A percentile compares a stretch with the other conserved stretches of the same genome.
Evolutionary conservation across 1,140 invertebrate genomes (phyloP).

Genomic region (Archivesica marissinica): DNA sequence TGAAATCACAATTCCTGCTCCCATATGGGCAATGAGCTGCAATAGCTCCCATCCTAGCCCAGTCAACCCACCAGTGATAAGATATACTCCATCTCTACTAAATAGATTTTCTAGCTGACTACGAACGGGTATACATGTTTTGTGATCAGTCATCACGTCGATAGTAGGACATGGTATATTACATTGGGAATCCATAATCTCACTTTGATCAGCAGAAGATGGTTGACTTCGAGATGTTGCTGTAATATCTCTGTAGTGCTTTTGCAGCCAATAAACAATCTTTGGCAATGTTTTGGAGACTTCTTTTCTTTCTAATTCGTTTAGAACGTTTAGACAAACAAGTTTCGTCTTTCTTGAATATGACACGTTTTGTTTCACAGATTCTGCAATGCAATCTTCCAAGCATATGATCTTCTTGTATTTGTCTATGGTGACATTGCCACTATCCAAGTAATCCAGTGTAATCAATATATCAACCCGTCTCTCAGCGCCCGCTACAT

Average conservation of each 20-base stretch:
- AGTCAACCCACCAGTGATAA: conserved; percentile 75
- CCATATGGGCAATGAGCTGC: conserved; percentile 67
- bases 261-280: background rate
- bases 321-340: background rate
- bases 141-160: background rate
- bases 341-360: background rate
- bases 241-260: background rate
- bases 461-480: background rate
- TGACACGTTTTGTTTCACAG: background rate
- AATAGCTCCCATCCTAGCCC: conserved; percentile 76
- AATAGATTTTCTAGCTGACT: conserved; percentile 44
- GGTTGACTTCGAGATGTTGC: background rate
- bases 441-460: background rate
- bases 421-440: background rate
- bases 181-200: background rate
- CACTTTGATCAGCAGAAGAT: background rate
- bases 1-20: conserved; percentile 69
- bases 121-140: background rate
- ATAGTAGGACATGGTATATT: background rate
- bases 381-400: background rate
- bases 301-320: background rate
- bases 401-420: background rate
- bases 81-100: conserved; percentile 64
- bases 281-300: background rate
- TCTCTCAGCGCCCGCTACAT: background rate